A percentile compares a stretch with the other conserved stretches of the same genome.
phyloP scores from a whole-genome alignment of 1,140 invertebrate species.

The Portunus trituberculatus region DNA sequence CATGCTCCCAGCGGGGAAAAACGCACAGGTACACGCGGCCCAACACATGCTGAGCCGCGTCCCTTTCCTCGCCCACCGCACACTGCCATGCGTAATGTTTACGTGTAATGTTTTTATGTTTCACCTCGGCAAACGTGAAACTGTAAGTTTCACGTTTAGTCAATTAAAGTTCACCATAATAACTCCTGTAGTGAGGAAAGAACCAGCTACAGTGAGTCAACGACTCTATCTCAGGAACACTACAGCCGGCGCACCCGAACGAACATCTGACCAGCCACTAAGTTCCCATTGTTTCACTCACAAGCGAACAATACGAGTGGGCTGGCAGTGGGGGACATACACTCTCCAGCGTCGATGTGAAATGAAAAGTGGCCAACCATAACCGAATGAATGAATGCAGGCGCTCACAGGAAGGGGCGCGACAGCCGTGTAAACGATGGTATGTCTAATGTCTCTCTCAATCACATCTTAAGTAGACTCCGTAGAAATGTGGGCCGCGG shows the following conservation, averaged over 20 bases:
- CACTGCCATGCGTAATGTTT: neutral
- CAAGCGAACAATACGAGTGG: slow-evolving; percentile 53
- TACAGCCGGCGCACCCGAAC: neutral
- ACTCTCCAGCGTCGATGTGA: slow-evolving; percentile 47
- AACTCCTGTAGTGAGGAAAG: neutral
- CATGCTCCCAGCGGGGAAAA: slow-evolving; percentile 70
- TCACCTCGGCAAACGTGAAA: too few species aligned
- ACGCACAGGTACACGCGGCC: slow-evolving; percentile 68
- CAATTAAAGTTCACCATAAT: neutral
- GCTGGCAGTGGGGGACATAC: neutral
- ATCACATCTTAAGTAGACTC: slow-evolving; percentile 65
- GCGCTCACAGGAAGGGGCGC: slow-evolving; percentile 53
- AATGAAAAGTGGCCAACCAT: slow-evolving; percentile 65
- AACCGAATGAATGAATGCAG: slow-evolving; percentile 66
- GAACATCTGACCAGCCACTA: slow-evolving; percentile 37
- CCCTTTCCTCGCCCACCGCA: neutral
- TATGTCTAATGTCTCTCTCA: slow-evolving; percentile 71
- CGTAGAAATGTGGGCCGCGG: neutral
- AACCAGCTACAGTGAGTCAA: neutral
- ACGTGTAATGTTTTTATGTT: too few species aligned
- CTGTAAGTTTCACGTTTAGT: neutral
- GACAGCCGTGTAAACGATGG: slow-evolving; percentile 74
- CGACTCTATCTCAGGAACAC: neutral
- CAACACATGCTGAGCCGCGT: slow-evolving; percentile 59
- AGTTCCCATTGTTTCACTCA: slow-evolving; percentile 73